phyloP scores from a whole-genome alignment of 2,113 vertebrate genomes.

The Xyrauchen texanus region DNA sequence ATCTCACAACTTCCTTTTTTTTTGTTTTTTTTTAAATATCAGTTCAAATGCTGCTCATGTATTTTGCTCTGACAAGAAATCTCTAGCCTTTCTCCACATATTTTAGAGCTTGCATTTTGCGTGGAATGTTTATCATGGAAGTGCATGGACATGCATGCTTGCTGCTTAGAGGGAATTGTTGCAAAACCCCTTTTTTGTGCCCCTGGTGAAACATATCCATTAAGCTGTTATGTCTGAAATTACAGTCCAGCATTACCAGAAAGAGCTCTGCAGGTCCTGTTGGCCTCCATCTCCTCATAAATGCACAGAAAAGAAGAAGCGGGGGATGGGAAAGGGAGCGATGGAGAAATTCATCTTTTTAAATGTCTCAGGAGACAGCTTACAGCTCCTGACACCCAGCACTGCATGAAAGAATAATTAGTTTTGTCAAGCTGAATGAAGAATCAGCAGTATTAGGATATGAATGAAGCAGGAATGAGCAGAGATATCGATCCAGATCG shows the following conservation, averaged over 20 bases:
- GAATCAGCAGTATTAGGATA: slow-evolving; percentile 45
- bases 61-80: no score
- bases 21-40: no score
- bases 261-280: not conserved
- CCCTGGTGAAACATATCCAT: not conserved
- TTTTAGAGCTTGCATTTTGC: no score
- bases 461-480: slow-evolving; percentile 36
- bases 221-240: not conserved
- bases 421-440: slow-evolving; percentile 54
- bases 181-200: no score
- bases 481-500: slow-evolving; percentile 35
- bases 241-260: not conserved
- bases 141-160: not conserved
- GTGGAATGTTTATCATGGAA: no score
- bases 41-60: no score
- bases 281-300: not conserved
- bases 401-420: slow-evolving; percentile 52
- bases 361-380: slow-evolving; percentile 12
- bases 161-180: slow-evolving; percentile 43
- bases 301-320: slow-evolving; percentile 38
- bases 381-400: not conserved
- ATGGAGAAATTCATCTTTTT: slow-evolving; percentile 71
- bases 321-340: slow-evolving; percentile 5
- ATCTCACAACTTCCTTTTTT: no score
- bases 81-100: no score